phyloP scores from a whole-genome alignment of 2,113 vertebrate genomes.

The Aptenodytes patagonicus region DNA sequence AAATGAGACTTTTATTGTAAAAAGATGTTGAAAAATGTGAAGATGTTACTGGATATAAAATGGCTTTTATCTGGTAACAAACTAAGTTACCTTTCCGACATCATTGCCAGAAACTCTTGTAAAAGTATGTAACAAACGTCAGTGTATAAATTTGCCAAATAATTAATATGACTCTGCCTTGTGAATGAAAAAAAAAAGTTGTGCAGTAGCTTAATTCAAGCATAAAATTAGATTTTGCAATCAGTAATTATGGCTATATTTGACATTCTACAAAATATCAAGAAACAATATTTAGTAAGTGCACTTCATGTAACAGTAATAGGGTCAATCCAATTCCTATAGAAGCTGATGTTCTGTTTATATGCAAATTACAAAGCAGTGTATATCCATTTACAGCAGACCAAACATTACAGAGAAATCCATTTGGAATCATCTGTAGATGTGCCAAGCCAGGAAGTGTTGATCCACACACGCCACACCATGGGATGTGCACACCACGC shows the following conservation, averaged over 20 bases:
- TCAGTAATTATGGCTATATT: background rate
- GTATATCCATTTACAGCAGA: background rate
- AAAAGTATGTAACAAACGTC: background rate
- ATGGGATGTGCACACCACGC: fast-evolving
- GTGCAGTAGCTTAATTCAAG: background rate
- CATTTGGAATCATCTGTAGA: background rate
- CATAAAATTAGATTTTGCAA: slow-evolving; percentile 44
- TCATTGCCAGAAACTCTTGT: background rate
- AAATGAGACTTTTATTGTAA: background rate
- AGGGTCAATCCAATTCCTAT: background rate
- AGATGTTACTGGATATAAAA: background rate
- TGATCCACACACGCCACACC: fast-evolving
- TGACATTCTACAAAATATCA: background rate
- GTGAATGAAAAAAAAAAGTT: background rate
- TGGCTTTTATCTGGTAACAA: background rate
- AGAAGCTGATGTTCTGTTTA: background rate
- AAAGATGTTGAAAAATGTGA: background rate
- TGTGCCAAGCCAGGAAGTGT: background rate
- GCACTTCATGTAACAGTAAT: background rate
- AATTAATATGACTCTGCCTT: background rate
- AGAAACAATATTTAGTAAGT: background rate
- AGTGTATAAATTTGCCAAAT: background rate
- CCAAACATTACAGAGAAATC: background rate
- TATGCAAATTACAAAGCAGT: background rate
- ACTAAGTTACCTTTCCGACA: background rate